Base-by-base conservation (phyloP, 2,113 vertebrate genomes). In the Gasterosteus aculeatus region DNA sequence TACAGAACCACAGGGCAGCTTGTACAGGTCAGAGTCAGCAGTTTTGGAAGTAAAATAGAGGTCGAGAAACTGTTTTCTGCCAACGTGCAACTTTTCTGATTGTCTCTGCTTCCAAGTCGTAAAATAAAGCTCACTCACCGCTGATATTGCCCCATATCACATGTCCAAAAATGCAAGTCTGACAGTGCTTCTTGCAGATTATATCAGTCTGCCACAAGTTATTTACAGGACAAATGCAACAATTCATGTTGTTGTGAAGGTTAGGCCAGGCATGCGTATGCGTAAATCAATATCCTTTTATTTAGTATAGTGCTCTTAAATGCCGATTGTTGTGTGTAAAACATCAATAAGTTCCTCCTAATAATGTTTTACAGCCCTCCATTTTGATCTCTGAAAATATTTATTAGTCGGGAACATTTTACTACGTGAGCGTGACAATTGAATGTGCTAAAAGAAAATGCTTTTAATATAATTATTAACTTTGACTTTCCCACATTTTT, bases 391-490 rank as follows among this genome's bases (percentile, higher is more conserved):
- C 53, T 79, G 82, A 69, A 88, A 80, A 84, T 82, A 80, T 85
- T 79, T 83, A 74, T 90, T 47, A 74, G 77, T 66, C 77, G 63
- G 59, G 82, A 78, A 49, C 69, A 72, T 83, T 89, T 83, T 74
- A 76, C 81, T 66, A 79, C 67, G 78, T 76, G 77, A 80, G 78
- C 14, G 16, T 89, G 85, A 93, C 68, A 73, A 91, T 88, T 87
- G 56, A 72, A 79, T 47, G 75, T 88, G 87, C 90, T 87, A 88
- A 67, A 87, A 78, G 51, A 82, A 70, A 89, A 91, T 89, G 86
- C 87, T 90, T 86, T 91, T 86, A 91, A 80, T 84, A 83, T 90
- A 80, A 90, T 89, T 91, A 88, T 91, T 90, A 87, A 88, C 83
- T 88, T 85, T 84, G 75, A 77, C 76, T 81, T 75, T 75, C 63